phyloP scores from a whole-genome alignment of 2,888 invertebrate genomes.

The Punctoribates punctum region DNA sequence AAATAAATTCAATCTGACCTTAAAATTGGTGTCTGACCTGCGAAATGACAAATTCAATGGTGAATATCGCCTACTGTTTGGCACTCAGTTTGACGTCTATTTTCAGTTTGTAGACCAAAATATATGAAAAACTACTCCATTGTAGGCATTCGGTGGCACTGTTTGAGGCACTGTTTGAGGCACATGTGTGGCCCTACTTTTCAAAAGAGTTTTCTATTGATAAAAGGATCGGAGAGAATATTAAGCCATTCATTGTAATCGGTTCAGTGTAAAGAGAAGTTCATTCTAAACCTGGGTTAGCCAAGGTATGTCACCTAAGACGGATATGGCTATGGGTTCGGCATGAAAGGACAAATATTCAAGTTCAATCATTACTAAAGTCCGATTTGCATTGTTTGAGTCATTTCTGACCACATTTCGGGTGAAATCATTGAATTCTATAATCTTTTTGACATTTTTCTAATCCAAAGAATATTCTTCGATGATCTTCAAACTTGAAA shows the following conservation, averaged over 20 bases:
- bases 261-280: background rate
- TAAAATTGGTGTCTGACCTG: slow-evolving; percentile 5
- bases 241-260: background rate
- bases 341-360: too few species aligned
- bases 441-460: too few species aligned
- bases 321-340: too few species aligned
- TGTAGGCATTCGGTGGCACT: background rate
- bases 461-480: too few species aligned
- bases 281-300: slow-evolving; percentile 1
- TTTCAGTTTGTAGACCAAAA: background rate
- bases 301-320: background rate
- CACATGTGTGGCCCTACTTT: slow-evolving; percentile 1
- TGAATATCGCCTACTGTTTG: slow-evolving; percentile 18
- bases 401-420: too few species aligned
- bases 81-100: background rate
- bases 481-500: too few species aligned
- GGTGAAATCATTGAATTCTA: too few species aligned
- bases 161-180: background rate
- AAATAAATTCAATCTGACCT: background rate
- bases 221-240: background rate
- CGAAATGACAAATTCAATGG: background rate
- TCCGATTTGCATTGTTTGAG: too few species aligned
- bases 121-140: background rate
- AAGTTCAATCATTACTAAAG: too few species aligned
- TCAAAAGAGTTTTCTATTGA: background rate